Base-by-base conservation (phyloP, 2,797 vertebrate genomes). In the Gymnothorax javanicus region DNA sequence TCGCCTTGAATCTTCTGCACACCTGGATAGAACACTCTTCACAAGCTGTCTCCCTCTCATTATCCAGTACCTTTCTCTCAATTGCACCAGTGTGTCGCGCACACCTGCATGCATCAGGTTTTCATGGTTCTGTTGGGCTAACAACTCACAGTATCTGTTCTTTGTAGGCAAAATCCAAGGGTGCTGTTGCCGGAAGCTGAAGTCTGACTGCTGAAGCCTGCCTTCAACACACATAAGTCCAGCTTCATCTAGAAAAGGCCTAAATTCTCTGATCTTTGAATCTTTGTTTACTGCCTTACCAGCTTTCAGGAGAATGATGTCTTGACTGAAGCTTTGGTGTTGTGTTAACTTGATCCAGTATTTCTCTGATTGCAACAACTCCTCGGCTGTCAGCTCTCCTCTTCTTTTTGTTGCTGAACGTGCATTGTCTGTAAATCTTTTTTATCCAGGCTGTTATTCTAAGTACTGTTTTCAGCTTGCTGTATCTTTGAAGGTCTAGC, bases 101-200 rank as follows among this genome's bases (percentile, higher is more conserved):
- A 87, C 71, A 6, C 86, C 86, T 73, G 88, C 86, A 87, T 89
- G 75, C 88, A 90, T 75, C 8, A 89, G 54, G 33, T 0, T 83
- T 0, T 88, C 84, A 83, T 90, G 88, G 11, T 52, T 82, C 4
- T 62, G 54, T 17, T 87, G 25, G n/a, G 84, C 75, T 67, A 73
- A 1, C 81, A 87, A 12, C 71, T 90, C 86, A 15, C 75, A 81
- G 69, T 87, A 85, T 73, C 86, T 89, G 83, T 89, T 57, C 0
- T 86, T 87, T 27, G 52, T 27, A 2, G 88, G 87, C 5, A 91
- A 7, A 2, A 91, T 56, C 69, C 64, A 90, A 43, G 77, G 84
- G 27, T 89, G 88, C 60, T 89, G 86, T 23, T 89, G 17, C 33
- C 89, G 88, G 0, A 84, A 90, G 7, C 71, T 89, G 13, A 89